These are phyloP conservation scores for Hymenochirus boettgeri DNA, from an alignment of 2,113 vertebrate species.

Conservation along the genomic window DNA sequence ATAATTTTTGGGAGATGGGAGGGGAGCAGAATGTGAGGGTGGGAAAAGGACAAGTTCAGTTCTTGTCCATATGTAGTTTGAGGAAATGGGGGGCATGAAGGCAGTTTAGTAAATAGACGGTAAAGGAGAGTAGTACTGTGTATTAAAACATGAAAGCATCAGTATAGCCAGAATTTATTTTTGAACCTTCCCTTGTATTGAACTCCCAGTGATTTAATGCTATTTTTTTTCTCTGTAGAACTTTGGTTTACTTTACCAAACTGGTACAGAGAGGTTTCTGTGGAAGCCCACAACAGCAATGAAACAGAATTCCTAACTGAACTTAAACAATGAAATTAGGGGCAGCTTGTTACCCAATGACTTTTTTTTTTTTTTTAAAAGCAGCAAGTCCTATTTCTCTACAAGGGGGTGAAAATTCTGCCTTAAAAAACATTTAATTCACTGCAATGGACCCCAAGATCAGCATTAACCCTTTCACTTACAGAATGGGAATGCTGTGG, in stretches of 20 bases:
- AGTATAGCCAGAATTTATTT: no score
- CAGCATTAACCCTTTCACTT: not conserved
- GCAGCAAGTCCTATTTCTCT: constrained; percentile 34
- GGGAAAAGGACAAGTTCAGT: no score
- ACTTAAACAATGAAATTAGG: not conserved
- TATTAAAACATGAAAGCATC: no score
- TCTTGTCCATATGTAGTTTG: no score
- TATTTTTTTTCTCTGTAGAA: constrained; percentile 63
- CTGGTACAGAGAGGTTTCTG: constrained; percentile 77
- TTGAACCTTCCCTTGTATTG: no score
- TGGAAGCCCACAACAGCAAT: constrained; percentile 84
- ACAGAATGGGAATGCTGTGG: not conserved
- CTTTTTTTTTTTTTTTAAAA: constrained; percentile 38
- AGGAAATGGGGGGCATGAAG: no score
- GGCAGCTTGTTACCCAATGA: not conserved
- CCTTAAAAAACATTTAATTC: not conserved
- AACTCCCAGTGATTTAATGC: not conserved
- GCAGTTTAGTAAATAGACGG: no score
- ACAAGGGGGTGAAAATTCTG: constrained; percentile 23
- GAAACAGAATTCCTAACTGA: constrained; percentile 35
- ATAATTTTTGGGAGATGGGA: no score
- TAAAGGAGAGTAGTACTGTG: no score
- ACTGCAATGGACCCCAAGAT: constrained; percentile 4
- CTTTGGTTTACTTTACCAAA: constrained; percentile 82
- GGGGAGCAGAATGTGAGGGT: no score